Percentiles rank a stretch among this genome's conserved stretches.
Evolutionary conservation across 2,113 vertebrate species (phyloP).

Genomic region (Xenus cinereus): DNA sequence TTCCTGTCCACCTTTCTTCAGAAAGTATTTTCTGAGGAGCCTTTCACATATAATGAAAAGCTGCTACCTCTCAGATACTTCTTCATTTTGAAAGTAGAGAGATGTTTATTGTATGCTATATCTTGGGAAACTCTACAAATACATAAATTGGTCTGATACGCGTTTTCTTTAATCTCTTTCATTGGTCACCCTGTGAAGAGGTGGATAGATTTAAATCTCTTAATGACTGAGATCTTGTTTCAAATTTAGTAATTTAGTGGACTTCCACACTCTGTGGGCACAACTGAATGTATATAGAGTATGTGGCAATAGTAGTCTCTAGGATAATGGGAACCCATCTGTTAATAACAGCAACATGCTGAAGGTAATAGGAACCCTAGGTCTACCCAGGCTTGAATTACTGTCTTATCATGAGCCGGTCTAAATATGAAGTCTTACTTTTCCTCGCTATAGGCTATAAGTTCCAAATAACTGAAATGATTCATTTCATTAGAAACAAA

Average conservation of each 20-base stretch:
- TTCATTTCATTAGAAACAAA: not conserved
- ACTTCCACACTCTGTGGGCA: not conserved
- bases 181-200: not conserved
- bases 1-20: not conserved
- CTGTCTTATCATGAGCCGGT: not conserved
- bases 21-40: not conserved
- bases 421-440: not conserved
- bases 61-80: not conserved
- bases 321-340: not conserved
- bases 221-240: not conserved
- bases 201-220: not conserved
- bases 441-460: not conserved
- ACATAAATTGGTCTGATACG: not conserved
- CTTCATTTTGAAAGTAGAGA: not conserved
- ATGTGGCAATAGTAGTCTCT: not conserved
- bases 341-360: not conserved
- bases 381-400: not conserved
- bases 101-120: not conserved
- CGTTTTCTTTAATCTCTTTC: not conserved
- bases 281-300: fast-evolving
- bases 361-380: not conserved
- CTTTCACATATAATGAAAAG: not conserved
- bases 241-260: not conserved
- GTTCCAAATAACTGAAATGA: not conserved
- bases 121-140: not conserved